Conservation (phyloP, 2,113 vertebrate genomes). For the Rhinolophus sinicus region DNA sequence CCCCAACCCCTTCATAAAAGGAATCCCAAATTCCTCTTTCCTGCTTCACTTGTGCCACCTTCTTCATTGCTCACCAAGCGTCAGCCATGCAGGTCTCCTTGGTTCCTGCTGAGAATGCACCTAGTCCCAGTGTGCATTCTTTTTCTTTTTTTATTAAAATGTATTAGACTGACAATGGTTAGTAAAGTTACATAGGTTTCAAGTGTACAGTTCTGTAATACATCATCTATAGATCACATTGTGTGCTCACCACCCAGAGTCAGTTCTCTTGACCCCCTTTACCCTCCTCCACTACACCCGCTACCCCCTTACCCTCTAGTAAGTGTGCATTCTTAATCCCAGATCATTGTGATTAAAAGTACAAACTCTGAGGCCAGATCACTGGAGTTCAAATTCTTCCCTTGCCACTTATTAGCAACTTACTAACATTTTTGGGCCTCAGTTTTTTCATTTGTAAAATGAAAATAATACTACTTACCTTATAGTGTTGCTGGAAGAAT, state of each 20-base stretch:
- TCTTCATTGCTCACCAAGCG: background rate
- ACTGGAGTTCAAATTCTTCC: background rate
- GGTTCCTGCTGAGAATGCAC: background rate
- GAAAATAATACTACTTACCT: background rate
- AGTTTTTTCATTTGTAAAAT: background rate
- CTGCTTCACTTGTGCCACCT: background rate
- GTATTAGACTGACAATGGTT: no score
- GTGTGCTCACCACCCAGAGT: no score
- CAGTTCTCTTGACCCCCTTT: no score
- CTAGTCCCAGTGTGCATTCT: background rate
- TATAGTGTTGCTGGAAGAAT: background rate
- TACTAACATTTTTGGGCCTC: background rate
- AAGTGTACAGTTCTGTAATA: no score
- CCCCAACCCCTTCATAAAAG: background rate
- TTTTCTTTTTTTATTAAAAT: no score
- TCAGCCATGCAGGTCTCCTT: background rate
- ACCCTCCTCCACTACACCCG: no score
- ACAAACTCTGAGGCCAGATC: background rate
- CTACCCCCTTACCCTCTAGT: no score
- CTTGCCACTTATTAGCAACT: background rate
- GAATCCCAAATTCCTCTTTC: background rate
- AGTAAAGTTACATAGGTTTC: no score
- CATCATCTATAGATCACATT: no score
- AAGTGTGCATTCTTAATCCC: no score
- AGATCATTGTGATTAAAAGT: background rate